A percentile compares a stretch with the other conserved stretches of the same genome.
phyloP scores from a whole-genome alignment of 1,140 invertebrate genomes.

The Lepidotrigona ventralis region DNA sequence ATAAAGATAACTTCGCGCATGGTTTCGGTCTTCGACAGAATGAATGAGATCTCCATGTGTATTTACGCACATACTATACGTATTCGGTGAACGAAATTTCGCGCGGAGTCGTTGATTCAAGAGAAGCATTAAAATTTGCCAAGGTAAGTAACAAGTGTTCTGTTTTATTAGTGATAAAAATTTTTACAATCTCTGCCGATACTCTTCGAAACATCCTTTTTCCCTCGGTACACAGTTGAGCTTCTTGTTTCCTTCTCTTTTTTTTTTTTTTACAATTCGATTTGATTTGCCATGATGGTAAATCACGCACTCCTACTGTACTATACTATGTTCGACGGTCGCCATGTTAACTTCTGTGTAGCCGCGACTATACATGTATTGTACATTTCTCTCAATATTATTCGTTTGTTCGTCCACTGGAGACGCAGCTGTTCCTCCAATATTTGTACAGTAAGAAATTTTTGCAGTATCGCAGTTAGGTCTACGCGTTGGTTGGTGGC shows the following conservation, averaged over 20 bases:
- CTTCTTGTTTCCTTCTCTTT: neutral
- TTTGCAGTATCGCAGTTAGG: neutral
- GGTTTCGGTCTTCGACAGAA: neutral
- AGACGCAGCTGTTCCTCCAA: neutral
- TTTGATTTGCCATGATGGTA: neutral
- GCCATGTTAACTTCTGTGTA: neutral
- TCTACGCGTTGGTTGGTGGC: neutral
- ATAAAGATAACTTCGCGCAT: neutral
- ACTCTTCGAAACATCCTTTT: neutral
- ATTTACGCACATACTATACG: neutral
- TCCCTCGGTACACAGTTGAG: neutral
- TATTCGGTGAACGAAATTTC: neutral
- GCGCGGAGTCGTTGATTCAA: slow-evolving; percentile 8
- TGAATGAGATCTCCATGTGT: slow-evolving; percentile 11
- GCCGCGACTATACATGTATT: neutral
- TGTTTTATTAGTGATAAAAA: slow-evolving; percentile 3
- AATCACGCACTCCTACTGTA: neutral
- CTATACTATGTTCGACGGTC: neutral
- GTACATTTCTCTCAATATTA: no score
- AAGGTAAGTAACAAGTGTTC: slow-evolving; percentile 24
- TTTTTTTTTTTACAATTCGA: neutral
- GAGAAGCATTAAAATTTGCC: slow-evolving; percentile 2
- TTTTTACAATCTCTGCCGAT: slow-evolving; percentile 6
- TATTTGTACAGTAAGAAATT: neutral
- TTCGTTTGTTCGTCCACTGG: neutral